Evolutionary conservation across 2,113 vertebrate genomes (phyloP).

Genomic region (Scopus umbretta): DNA sequence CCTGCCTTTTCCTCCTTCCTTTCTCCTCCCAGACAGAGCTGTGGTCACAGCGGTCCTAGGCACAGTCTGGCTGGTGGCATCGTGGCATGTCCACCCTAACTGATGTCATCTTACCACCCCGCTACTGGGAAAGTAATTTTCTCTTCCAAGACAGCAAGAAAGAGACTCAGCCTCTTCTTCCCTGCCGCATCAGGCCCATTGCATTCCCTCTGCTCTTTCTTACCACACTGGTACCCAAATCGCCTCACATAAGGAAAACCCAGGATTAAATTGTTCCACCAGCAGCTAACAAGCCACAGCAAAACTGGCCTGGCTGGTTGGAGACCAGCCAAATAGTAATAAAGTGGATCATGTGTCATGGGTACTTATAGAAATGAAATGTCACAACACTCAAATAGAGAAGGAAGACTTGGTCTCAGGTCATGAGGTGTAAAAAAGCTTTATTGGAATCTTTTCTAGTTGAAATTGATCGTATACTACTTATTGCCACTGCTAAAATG

Average conservation of each 20-base stretch:
- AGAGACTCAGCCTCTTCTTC: not conserved
- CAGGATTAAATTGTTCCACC: not conserved
- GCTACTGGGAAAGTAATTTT: not conserved
- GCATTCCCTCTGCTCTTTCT: not conserved
- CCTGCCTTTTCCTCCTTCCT: not conserved
- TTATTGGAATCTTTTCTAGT: constrained; percentile 24
- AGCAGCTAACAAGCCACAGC: constrained; percentile 1
- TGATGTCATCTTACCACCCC: not conserved
- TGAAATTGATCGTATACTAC: constrained; percentile 42
- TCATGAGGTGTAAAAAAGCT: constrained; percentile 37
- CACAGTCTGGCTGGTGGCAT: not conserved
- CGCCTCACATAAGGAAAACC: not conserved
- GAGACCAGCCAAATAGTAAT: constrained; percentile 29
- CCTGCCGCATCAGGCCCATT: not conserved
- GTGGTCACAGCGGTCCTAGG: not conserved
- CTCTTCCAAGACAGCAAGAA: not conserved
- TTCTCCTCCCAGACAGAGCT: not conserved
- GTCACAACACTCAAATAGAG: constrained; percentile 27
- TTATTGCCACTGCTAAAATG: constrained; percentile 25
- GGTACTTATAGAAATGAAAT: constrained; percentile 51
- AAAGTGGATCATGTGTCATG: constrained; percentile 29
- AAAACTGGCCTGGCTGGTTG: constrained; percentile 45
- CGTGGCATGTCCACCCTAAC: not conserved
- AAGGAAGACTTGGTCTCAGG: constrained; percentile 26
- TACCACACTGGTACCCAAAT: not conserved